Percentiles rank a stretch among this genome's conserved stretches.
phyloP scores from a whole-genome alignment of 2,113 vertebrate genomes.

The Crotalus helleri region DNA sequence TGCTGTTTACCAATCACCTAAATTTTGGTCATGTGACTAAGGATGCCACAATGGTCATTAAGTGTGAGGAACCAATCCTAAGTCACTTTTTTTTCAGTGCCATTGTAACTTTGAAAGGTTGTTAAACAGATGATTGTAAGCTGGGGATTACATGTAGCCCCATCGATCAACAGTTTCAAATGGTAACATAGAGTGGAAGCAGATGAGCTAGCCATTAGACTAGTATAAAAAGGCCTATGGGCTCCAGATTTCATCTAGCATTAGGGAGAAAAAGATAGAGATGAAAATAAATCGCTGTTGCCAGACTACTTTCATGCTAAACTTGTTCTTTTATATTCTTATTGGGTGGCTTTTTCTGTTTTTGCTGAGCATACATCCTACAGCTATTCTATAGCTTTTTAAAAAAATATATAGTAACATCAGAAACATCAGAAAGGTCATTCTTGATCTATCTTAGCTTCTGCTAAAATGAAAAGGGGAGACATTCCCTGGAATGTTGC shows the following conservation, averaged over 20 bases:
- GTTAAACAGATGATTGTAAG: background rate
- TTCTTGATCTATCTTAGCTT: background rate
- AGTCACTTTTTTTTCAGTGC: background rate
- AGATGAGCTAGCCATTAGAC: background rate
- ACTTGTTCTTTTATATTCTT: conserved; percentile 23
- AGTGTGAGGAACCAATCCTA: background rate
- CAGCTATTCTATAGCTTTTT: background rate
- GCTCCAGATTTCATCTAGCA: background rate
- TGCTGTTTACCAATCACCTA: background rate
- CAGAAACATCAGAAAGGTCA: background rate
- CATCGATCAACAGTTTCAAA: background rate
- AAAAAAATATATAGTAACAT: background rate
- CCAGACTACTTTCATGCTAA: background rate
- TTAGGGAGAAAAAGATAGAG: background rate
- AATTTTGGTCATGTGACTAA: background rate
- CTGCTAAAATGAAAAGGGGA: background rate
- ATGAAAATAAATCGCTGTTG: background rate
- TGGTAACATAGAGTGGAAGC: background rate
- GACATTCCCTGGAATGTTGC: background rate
- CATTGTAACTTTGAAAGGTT: background rate
- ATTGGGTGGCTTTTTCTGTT: background rate
- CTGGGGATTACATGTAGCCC: background rate
- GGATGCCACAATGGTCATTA: background rate
- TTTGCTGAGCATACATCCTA: conserved; percentile 1
- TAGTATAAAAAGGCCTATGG: background rate